Evolutionary conservation across 2,797 vertebrate species (phyloP).

Genomic region (Pseudotriccus pelzelni): DNA sequence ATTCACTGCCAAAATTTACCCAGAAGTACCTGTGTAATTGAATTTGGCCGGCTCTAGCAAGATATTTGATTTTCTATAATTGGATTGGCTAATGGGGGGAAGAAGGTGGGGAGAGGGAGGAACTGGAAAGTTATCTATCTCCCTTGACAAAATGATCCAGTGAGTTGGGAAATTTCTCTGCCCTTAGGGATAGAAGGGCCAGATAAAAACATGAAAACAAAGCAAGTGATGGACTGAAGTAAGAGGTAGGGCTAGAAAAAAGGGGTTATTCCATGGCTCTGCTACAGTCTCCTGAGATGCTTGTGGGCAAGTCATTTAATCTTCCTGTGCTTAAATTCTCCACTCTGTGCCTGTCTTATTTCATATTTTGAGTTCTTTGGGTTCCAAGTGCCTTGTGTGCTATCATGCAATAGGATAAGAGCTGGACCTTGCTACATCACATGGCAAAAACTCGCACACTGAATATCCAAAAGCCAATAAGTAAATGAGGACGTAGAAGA

Average conservation of each 20-base stretch:
- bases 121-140: constrained; percentile 54
- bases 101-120: constrained; percentile 31
- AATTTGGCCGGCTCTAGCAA: constrained; percentile 63
- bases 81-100: constrained; percentile 67
- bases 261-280: not conserved
- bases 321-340: not conserved
- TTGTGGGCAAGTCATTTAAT: constrained; percentile 4
- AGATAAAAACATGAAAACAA: constrained; percentile 50
- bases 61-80: constrained; percentile 74
- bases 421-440: not conserved
- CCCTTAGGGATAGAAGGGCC: constrained; percentile 1
- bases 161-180: constrained; percentile 40
- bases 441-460: not conserved
- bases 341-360: not conserved
- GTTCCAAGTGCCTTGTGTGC: not conserved
- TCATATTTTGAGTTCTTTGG: not conserved
- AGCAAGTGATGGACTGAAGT: constrained; percentile 35
- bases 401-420: not conserved
- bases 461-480: not conserved
- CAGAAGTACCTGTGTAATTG: constrained; percentile 71
- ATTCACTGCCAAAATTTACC: constrained; percentile 67
- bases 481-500: not conserved
- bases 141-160: constrained; percentile 57
- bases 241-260: not conserved
- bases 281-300: not conserved